Base-by-base conservation (phyloP, 1,140 invertebrate species). In the Phymorhynchus buccinoides region DNA sequence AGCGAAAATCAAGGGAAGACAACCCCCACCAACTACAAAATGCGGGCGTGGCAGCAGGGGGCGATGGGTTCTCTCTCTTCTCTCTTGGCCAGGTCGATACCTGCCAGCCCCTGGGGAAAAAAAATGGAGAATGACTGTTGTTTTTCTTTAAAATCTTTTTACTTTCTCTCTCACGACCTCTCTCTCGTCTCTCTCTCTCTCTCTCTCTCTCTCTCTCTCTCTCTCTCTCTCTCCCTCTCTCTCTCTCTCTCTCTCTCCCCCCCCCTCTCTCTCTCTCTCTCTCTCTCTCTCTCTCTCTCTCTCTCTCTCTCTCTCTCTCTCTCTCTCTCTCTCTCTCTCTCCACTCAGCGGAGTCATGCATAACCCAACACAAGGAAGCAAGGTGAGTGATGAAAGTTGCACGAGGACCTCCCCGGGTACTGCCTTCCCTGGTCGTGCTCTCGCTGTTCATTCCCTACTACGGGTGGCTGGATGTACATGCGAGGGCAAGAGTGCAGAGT, bases 1-100 rank as follows among this genome's bases (percentile, higher is more conserved):
- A n/a, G n/a, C n/a, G n/a, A n/a, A n/a, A n/a, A n/a, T n/a, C n/a
- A n/a, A 52, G 22, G 22, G 56, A 27, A 62, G 56, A 62, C 56
- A 62, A 62, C 56, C n/a, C 56, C 48, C 56, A 22, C 56, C 56
- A 62, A 27, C 56, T 62, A 62, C 56, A 62, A 62, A 62, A 62
- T 62, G 56, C 56, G 56, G 56, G 56, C 56, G 56, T 62, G 56
- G 56, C 56, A 62, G 56, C 56, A 22, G 56, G 56, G 56, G 56
- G 56, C 3, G 18, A 62, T n/a, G n/a, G n/a, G n/a, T n/a, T n/a
- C n/a, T n/a, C n/a, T n/a, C n/a, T n/a, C n/a, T n/a, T n/a, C n/a
- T n/a, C n/a, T n/a, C n/a, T 62, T 62, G 56, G 56, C 56, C n/a
- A 27, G 56, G 12, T 62, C 56, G 56, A 62, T 62, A 22, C 4